Percentiles rank a stretch among this genome's conserved stretches.
Evolutionary conservation across 2,113 vertebrate species (phyloP).

Genomic region (Connochaetes taurinus): DNA sequence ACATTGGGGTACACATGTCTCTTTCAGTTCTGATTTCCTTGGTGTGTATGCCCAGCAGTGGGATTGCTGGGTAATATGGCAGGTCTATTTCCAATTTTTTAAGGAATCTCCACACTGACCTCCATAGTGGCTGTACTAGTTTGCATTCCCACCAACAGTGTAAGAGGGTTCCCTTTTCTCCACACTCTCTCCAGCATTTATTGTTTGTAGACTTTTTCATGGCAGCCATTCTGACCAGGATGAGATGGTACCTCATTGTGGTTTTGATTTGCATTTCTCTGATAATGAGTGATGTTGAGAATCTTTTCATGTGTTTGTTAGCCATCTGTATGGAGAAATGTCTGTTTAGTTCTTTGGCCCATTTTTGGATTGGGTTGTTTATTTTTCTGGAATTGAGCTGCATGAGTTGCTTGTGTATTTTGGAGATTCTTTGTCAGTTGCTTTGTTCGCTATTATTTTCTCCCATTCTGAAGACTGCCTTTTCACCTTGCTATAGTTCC

Average conservation of each 20-base stretch:
- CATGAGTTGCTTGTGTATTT: background rate
- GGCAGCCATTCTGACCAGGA: background rate
- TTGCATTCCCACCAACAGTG: background rate
- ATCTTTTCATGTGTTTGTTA: background rate
- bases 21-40: background rate
- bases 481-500: background rate
- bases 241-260: background rate
- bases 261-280: background rate
- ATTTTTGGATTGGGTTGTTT: background rate
- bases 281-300: background rate
- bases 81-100: background rate
- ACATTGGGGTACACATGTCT: background rate
- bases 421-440: background rate
- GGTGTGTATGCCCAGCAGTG: background rate
- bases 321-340: background rate
- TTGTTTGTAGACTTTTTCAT: background rate
- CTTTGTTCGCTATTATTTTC: background rate
- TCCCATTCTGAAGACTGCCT: background rate
- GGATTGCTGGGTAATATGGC: background rate
- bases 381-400: background rate
- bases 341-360: background rate
- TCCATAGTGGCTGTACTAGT: background rate
- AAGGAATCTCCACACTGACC: background rate
- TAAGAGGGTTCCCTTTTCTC: background rate
- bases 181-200: background rate